Conservation (phyloP, 2,888 invertebrate genomes). For the Archaeoteleia sp. region DNA sequence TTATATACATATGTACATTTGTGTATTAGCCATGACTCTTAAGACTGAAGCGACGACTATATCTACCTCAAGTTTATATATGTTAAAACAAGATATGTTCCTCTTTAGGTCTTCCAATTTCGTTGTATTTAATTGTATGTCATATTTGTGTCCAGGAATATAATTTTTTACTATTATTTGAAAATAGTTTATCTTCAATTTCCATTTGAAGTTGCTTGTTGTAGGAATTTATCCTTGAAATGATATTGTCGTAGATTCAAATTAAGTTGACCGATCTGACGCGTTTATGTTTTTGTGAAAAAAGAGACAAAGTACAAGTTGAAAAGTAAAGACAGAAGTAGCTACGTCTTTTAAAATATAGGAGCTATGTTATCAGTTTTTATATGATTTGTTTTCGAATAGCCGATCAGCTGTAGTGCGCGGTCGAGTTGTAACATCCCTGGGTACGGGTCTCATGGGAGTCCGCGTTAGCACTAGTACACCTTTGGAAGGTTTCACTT, state of each 20-base stretch:
- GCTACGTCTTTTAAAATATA: constrained; percentile 9
- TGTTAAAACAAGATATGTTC: too few species aligned
- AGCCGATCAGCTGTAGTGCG: constrained; percentile 98
- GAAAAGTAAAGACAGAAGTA: constrained; percentile 13
- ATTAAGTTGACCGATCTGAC: constrained; percentile 56
- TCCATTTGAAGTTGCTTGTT: neutral
- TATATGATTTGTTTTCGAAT: constrained; percentile 64
- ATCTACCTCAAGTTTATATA: constrained; percentile 48
- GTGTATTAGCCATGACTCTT: constrained; percentile 48
- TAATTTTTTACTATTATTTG: too few species aligned
- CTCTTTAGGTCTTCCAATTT: too few species aligned
- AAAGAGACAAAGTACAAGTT: constrained; percentile 6
- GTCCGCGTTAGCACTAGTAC: constrained; percentile 96
- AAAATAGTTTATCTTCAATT: too few species aligned
- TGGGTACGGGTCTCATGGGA: constrained; percentile 95
- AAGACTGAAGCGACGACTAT: constrained; percentile 51
- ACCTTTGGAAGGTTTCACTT: constrained; percentile 96
- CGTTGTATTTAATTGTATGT: neutral
- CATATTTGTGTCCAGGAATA: too few species aligned
- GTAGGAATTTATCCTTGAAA: constrained; percentile 49
- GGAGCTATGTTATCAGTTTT: neutral
- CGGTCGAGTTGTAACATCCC: constrained; percentile 92
- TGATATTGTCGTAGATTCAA: constrained; percentile 61
- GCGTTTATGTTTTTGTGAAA: constrained; percentile 2
- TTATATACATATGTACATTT: constrained; percentile 39